Evolutionary conservation across 2,888 invertebrate species (phyloP).

Genomic region (Atethmia centrago): DNA sequence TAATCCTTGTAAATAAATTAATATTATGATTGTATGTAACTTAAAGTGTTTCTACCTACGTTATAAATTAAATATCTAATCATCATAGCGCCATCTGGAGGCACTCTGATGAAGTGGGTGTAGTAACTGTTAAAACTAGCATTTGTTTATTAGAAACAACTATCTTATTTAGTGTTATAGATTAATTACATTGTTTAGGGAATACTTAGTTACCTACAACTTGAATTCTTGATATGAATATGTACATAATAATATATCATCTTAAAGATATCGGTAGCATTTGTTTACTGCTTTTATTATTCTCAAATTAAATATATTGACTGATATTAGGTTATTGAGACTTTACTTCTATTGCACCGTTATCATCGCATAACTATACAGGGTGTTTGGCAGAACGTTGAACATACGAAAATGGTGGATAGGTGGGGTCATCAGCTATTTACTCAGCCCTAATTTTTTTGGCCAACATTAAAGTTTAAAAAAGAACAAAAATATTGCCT

Average conservation of each 20-base stretch:
- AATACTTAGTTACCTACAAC: constrained; percentile 5
- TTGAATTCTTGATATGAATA: neutral
- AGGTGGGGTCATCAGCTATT: too few relatives aligned
- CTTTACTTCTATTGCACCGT: neutral
- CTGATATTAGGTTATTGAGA: constrained; percentile 1
- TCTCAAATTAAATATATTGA: neutral
- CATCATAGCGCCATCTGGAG: constrained; percentile 57
- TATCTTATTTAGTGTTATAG: constrained; percentile 32
- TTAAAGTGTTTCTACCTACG: constrained; percentile 12
- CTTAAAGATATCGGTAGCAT: neutral
- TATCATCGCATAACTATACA: neutral
- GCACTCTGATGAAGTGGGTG: constrained; percentile 28
- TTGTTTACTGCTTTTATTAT: neutral
- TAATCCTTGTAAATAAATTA: constrained; percentile 25
- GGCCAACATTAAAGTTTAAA: too few relatives aligned
- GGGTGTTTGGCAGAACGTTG: neutral
- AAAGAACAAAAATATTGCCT: too few relatives aligned
- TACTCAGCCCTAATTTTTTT: too few relatives aligned
- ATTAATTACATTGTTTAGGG: constrained; percentile 17
- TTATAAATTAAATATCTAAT: constrained; percentile 36
- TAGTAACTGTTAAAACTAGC: constrained; percentile 35
- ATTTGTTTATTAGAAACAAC: constrained; percentile 27
- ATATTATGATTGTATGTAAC: constrained; percentile 18
- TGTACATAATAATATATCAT: neutral
- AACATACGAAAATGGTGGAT: too few relatives aligned